Base-by-base conservation (phyloP, 2,888 invertebrate species). In the Dryocosmus kuriphilus region DNA sequence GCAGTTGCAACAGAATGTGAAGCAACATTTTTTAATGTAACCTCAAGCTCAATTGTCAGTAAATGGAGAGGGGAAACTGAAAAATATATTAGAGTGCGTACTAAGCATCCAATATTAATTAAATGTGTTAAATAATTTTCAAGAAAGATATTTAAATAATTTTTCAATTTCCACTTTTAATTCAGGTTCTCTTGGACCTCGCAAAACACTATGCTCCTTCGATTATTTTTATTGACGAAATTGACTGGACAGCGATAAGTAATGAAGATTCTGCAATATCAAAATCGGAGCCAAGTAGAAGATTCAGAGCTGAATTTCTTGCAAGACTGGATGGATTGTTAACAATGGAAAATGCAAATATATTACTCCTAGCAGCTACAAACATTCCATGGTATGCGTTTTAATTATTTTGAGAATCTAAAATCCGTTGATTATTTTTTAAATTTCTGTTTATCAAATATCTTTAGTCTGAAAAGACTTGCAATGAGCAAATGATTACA, bases 51-150 rank as follows among this genome's bases (percentile, higher is more conserved):
- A 3, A 94, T 98, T 62, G 94, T 98, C n/a, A 97, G 97, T 87
- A 99, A 99, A 92, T 98, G 98, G 98, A 93, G 98, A 41, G 98
- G 98, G 0, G 98, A 99, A 86, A 98, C 98, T 0, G 98, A 98
- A 92, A 98, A 98, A 92, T 95, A 98, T 85, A 94, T 98, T 62
- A 95, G 97, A 92, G 96, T 96, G 88, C 89, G 91, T 87, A 32
- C 16, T 67, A 24, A 67, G n/a, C 22, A 16, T 19, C 11, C 24
- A 60, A 19, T 60, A 22, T 55, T 30, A 24, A 35, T 73, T 46
- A 46, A 73, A n/a, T 46, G 3, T 73, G 22, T 77, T 79, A 71
- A 6, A 11, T 30, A 27, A 8, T 57, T 65, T 67, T 51, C n/a
- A 35, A 9, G 5, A 5, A 14, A 41, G 41, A 14, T 41, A 41